These are phyloP conservation scores for Ornithorhynchus anatinus DNA, from an alignment of 2,113 vertebrate genomes.

Conservation along the genomic window DNA sequence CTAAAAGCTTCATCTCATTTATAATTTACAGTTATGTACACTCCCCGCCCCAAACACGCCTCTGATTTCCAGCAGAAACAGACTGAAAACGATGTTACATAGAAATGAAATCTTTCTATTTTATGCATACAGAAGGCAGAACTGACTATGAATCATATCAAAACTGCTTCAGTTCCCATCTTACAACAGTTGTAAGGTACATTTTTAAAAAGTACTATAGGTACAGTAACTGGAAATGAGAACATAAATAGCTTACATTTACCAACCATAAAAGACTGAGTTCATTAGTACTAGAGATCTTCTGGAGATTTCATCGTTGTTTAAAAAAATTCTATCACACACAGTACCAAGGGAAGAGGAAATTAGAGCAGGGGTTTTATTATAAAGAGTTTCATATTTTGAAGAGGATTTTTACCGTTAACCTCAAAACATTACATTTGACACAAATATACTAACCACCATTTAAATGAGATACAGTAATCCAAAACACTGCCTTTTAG, in stretches of 20 bases:
- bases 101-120: constrained; percentile 41
- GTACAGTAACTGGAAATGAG: constrained; percentile 25
- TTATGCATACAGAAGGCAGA: constrained; percentile 39
- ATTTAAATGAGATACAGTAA: constrained; percentile 46
- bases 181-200: constrained; percentile 45
- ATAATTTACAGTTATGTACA: constrained; percentile 61
- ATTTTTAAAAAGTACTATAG: constrained; percentile 34
- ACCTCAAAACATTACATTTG: constrained; percentile 47
- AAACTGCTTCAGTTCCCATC: constrained; percentile 62
- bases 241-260: constrained; percentile 34
- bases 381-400: constrained; percentile 36
- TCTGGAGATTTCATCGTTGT: constrained; percentile 52
- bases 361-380: constrained; percentile 44
- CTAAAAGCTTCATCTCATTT: constrained; percentile 63
- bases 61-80: constrained; percentile 63
- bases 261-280: constrained; percentile 40
- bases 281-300: constrained; percentile 55
- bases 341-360: constrained; percentile 50
- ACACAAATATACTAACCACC: constrained; percentile 46
- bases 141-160: constrained; percentile 57
- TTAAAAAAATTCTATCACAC: constrained; percentile 56
- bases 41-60: constrained; percentile 16
- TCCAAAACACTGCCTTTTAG: constrained; percentile 43
- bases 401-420: constrained; percentile 44
- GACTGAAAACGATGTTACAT: constrained; percentile 49